Percentiles rank a stretch among this genome's conserved stretches.
phyloP scores from a whole-genome alignment of 2,797 vertebrate genomes.

The Myotis planiceps region DNA sequence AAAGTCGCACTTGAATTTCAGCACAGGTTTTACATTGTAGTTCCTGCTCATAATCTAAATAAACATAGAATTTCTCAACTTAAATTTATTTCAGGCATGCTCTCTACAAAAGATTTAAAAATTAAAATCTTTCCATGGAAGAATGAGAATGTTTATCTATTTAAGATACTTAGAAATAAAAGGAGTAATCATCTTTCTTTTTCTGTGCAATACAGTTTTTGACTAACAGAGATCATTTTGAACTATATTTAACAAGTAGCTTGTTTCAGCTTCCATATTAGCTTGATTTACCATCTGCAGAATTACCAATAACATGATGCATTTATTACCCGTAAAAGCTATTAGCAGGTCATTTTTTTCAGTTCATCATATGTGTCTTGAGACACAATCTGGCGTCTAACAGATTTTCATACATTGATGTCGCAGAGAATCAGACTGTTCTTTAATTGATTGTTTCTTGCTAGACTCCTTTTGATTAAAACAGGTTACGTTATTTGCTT shows the following conservation, averaged over 20 bases:
- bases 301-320: conserved; percentile 93
- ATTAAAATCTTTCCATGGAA: conserved; percentile 82
- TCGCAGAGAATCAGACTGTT: conserved; percentile 92
- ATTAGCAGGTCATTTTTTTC: conserved; percentile 94
- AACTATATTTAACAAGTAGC: conserved; percentile 91
- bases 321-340: conserved; percentile 94
- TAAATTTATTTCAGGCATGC: conserved; percentile 75
- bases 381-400: conserved; percentile 93
- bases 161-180: conserved; percentile 85
- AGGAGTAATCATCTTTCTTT: conserved; percentile 84
- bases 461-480: conserved; percentile 92
- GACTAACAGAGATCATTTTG: conserved; percentile 87
- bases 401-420: conserved; percentile 93
- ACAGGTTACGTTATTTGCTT: conserved; percentile 90
- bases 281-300: conserved; percentile 93
- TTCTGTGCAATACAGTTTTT: conserved; percentile 82
- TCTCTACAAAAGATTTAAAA: conserved; percentile 83
- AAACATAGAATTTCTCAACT: conserved; percentile 76
- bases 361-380: conserved; percentile 94
- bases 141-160: conserved; percentile 84
- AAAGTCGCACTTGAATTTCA: conserved; percentile 74
- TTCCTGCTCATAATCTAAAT: conserved; percentile 80
- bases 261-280: conserved; percentile 90
- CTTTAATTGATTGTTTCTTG: conserved; percentile 93
- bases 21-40: conserved; percentile 70